phyloP scores from a whole-genome alignment of 2,888 invertebrate genomes.

The Amblyteles armatorius region DNA sequence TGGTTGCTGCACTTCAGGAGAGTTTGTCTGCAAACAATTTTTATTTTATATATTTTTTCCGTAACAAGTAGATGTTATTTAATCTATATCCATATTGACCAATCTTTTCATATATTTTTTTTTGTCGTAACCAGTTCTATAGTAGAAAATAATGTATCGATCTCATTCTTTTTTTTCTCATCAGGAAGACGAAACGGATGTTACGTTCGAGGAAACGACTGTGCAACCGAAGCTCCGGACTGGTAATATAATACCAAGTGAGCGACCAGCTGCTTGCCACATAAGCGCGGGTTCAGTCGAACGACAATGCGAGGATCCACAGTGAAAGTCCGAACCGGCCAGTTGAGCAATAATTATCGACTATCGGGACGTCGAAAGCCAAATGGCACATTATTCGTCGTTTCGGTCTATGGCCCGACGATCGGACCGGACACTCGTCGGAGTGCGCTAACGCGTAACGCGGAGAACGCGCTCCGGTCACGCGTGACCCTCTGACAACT shows the following conservation, averaged over 20 bases:
- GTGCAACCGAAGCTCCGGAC: slow-evolving; percentile 2
- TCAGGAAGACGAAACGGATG: background rate
- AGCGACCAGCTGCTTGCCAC: background rate
- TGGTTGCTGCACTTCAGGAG: slow-evolving; percentile 89
- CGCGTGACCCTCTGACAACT: slow-evolving; percentile 41
- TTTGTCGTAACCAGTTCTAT: background rate
- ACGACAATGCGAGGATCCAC: slow-evolving; percentile 17
- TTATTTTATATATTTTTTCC: background rate
- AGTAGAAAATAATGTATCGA: background rate
- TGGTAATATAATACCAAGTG: background rate
- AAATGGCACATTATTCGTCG: slow-evolving; percentile 4
- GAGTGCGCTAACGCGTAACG: slow-evolving; percentile 49
- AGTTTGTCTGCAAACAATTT: slow-evolving; percentile 84
- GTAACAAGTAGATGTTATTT: background rate
- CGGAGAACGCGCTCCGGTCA: slow-evolving; percentile 38
- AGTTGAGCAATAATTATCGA: slow-evolving; percentile 63
- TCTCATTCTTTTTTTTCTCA: background rate
- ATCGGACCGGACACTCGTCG: slow-evolving; percentile 13
- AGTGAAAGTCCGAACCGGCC: slow-evolving; percentile 39
- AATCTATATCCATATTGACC: background rate
- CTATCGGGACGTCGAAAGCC: slow-evolving; percentile 32
- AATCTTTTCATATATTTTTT: background rate
- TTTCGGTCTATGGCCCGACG: slow-evolving; percentile 36
- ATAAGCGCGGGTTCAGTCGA: slow-evolving; percentile 16
- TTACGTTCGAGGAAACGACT: slow-evolving; percentile 21